Evolutionary conservation across 2,113 vertebrate species (phyloP).

Genomic region (Rhipidura dahli): DNA sequence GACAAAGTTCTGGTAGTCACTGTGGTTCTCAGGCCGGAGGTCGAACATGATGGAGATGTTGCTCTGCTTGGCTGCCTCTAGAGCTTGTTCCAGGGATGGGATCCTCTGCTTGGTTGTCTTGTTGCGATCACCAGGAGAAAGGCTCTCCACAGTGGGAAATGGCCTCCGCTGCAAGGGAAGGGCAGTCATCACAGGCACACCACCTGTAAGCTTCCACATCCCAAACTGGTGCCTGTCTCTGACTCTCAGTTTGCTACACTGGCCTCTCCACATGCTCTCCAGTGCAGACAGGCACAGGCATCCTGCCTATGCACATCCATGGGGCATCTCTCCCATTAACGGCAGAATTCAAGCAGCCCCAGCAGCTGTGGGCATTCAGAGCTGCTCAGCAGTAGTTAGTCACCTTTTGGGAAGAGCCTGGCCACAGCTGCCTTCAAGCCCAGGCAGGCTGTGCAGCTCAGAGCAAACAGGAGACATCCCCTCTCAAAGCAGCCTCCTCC

Average conservation of each 20-base stretch:
- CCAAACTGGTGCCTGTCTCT: not conserved
- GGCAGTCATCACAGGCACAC: not conserved
- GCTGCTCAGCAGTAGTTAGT: not conserved
- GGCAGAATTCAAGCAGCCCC: not conserved
- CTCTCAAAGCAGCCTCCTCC: not conserved
- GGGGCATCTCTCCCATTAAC: not conserved
- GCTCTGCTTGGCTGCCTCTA: conserved; percentile 69
- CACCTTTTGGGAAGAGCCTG: not conserved
- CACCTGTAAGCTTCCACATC: not conserved
- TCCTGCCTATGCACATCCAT: not conserved
- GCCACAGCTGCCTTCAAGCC: conserved; percentile 6
- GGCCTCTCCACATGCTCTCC: not conserved
- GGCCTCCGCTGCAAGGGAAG: conserved; percentile 76
- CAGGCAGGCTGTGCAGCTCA: conserved; percentile 19
- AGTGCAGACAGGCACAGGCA: not conserved
- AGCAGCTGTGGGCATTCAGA: not conserved
- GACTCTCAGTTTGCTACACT: not conserved
- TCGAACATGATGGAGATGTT: conserved; percentile 89
- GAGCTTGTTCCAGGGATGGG: conserved; percentile 70
- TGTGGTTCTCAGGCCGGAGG: conserved; percentile 72
- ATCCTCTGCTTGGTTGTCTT: conserved; percentile 72
- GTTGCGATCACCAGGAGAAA: conserved; percentile 68
- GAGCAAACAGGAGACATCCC: not conserved
- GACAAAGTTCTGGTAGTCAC: conserved; percentile 69
- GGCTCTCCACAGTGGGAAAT: conserved; percentile 71